Percentiles rank a stretch among this genome's conserved stretches.
Evolutionary conservation across 2,797 vertebrate genomes (phyloP).

Genomic region (Jordanella pulchra): DNA sequence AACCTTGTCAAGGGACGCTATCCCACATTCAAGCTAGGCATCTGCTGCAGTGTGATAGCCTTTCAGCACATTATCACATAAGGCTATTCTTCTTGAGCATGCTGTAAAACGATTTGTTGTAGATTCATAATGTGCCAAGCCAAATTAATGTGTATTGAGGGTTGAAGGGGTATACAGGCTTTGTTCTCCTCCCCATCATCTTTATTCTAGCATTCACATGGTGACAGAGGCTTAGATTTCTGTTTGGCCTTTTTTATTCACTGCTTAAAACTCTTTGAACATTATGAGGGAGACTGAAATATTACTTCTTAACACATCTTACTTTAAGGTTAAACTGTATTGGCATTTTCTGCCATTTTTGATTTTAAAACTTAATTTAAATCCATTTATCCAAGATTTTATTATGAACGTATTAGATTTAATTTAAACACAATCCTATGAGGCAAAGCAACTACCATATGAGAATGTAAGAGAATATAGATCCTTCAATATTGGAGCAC

Average conservation of each 20-base stretch:
- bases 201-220: constrained; percentile 39
- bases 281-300: constrained; percentile 14
- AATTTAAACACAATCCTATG: neutral
- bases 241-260: constrained; percentile 50
- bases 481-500: neutral
- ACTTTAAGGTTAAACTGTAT: neutral
- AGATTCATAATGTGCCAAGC: constrained; percentile 57
- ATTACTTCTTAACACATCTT: neutral
- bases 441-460: neutral
- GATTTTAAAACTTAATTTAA: neutral
- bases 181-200: constrained; percentile 46
- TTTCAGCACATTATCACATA: constrained; percentile 54
- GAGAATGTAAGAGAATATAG: neutral
- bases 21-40: constrained; percentile 50
- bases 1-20: constrained; percentile 56
- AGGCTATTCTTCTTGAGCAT: constrained; percentile 59
- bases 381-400: neutral
- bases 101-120: constrained; percentile 62
- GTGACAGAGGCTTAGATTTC: constrained; percentile 38
- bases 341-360: neutral
- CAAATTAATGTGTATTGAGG: constrained; percentile 46
- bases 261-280: constrained; percentile 33
- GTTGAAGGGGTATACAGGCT: constrained; percentile 18
- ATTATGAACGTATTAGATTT: no score
- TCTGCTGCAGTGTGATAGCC: constrained; percentile 67